Conservation (phyloP, 23 tunicate genomes). For the Trididemnum nubilum region DNA sequence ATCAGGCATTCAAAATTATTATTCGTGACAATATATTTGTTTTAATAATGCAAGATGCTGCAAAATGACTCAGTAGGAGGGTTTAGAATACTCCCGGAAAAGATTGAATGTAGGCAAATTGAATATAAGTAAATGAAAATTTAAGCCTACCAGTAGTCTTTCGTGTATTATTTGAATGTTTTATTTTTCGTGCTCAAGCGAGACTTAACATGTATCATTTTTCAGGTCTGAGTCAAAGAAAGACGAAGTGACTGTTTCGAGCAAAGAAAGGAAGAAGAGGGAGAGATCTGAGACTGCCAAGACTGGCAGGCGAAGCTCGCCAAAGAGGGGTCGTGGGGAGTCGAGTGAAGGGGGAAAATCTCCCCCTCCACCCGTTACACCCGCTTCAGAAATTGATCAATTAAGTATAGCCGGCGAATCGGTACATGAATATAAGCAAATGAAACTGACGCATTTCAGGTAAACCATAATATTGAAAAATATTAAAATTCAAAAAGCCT, state of each 20-base stretch:
- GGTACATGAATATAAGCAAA: slow-evolving; percentile 43
- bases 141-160: too few relatives aligned
- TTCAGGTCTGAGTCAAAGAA: slow-evolving; percentile 53
- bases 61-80: too few relatives aligned
- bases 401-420: slow-evolving; percentile 68
- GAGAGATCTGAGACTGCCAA: slow-evolving; percentile 50
- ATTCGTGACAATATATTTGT: too few relatives aligned
- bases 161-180: too few relatives aligned
- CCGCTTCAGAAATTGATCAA: slow-evolving; percentile 88
- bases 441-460: slow-evolving; percentile 87
- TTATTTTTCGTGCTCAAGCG: too few relatives aligned
- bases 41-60: too few relatives aligned
- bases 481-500: background rate
- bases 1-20: too few relatives aligned
- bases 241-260: slow-evolving; percentile 65
- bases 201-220: background rate
- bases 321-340: slow-evolving; percentile 67
- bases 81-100: too few relatives aligned
- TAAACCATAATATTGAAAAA: too few relatives aligned
- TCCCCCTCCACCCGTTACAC: slow-evolving; percentile 81
- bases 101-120: too few relatives aligned
- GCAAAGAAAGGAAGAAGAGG: slow-evolving; percentile 60
- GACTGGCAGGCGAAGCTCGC: slow-evolving; percentile 68
- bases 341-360: slow-evolving; percentile 66
- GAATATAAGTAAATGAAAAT: too few relatives aligned